Base-by-base conservation (phyloP, 2,888 invertebrate genomes). In the Dolomedes plantarius region DNA sequence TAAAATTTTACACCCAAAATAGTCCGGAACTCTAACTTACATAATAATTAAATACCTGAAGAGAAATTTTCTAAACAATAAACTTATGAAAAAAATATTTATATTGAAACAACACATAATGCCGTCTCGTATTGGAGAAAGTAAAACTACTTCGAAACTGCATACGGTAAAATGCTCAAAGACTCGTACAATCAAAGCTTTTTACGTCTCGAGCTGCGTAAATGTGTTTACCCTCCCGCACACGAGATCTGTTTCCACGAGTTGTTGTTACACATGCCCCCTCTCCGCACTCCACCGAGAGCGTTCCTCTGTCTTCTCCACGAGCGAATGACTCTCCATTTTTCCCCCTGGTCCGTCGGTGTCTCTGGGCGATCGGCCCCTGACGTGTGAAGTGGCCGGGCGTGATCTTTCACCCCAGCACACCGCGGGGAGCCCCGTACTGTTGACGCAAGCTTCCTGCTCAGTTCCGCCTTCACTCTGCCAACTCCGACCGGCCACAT, bases 401-500 rank as follows among this genome's bases (percentile, higher is more conserved):
- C 67, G 50, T 62, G 83, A 83, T 65, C 78, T 74, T 68, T 78
- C 50, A 85, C 73, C 85, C 73, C 73, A 23, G 23, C 56, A 29
- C 77, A 3, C 82, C n/a, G 46, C 72, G 29, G 28, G 73, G 36
- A 36, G 74, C 39, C 78, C 19, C 11, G 62, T 65, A 71, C 72
- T 83, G 83, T 83, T 83, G 83, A 83, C 65, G 83, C 50, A 77
- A 50, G 19, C 77, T 68, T 56, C 81, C 81, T 74, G 81, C 81
- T 81, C 50, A 68, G 78, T 69, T 85, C 85, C 85, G 56, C 77
- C 71, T 82, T 41, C 46, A 19, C 23, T 39, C 27, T 16, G 19
- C 36, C 23, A 56, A 50, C 46, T 5, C n/a, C 6, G 46, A n/a
- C 9, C 46, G 46, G 7, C n/a, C 79, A 62, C 80, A 32, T 72